Evolutionary conservation across 1,140 invertebrate species (phyloP), one percentile per base, ranked within the genome.

Genomic region (Drosophila obscura): DNA sequence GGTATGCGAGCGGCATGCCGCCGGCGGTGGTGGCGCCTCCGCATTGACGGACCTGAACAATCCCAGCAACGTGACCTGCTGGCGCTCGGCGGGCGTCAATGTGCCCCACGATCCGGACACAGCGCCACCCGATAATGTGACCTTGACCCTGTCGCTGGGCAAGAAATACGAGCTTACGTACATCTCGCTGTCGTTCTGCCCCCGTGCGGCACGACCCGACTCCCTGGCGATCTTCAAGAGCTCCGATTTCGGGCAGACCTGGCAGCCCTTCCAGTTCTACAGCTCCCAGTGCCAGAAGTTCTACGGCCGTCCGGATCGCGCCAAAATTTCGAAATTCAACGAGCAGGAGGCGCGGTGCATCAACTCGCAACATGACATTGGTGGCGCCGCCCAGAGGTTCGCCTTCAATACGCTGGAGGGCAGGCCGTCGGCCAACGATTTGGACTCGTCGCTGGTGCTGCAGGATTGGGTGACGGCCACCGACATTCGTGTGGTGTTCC

Each of bases 391-490:
- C 2, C 94, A 95, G 9, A 92, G 98, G 24, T 96, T 99, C 19
- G 98, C 98, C 0, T 99, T 99, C 93, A 98, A 97, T 80, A 99
- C 98, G 0, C 92, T 99, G 5, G 98, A 99, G 91, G 98, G 97
- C 1, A 94, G 98, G 3, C 98, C 98, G 0, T 98, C 97, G 44
- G 98, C 98, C 2, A 94, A 96, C 6, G 97, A 99, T 90, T 98
- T 99, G 90, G 98, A 99, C 89, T 96, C 96, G 77, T 99, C 97
- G 7, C 96, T 98, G 1, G 97, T 99, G 11, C 94, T 99, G 4
- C 98, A 99, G 91, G 98, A 99, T 92, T 99, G 99, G 99, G 97
- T 99, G 0, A 99, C 98, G 0, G 98, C 98, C 0, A 99, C 98
- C 0, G 98, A 99, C 85, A 97, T 99, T 49, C 94, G 96, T 71